These are phyloP conservation scores for Hemibagrus guttatus DNA, from an alignment of 2,797 vertebrate species.

Conservation along the genomic window DNA sequence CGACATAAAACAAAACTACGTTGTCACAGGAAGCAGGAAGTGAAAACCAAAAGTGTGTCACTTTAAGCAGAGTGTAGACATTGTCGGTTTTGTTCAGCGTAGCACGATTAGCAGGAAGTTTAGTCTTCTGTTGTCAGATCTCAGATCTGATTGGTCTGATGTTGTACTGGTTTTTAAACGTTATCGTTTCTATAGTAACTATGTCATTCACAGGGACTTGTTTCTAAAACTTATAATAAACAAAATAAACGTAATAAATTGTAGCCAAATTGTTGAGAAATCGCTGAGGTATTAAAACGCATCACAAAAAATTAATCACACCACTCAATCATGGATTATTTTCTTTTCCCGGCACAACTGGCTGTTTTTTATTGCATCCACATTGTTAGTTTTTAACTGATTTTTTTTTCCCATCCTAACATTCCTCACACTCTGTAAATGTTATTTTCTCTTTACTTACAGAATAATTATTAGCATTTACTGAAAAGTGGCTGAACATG, in stretches of 20 bases:
- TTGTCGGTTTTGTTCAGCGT: not conserved
- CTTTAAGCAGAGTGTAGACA: too few species aligned
- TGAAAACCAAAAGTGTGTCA: constrained; percentile 23
- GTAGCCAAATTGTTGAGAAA: not conserved
- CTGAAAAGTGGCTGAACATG: not conserved
- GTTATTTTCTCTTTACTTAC: not conserved
- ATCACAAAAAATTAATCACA: too few species aligned
- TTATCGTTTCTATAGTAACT: not conserved
- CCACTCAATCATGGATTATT: not conserved
- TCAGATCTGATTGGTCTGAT: not conserved
- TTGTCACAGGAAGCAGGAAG: constrained; percentile 39
- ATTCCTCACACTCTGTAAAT: too few species aligned
- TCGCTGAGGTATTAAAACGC: not conserved
- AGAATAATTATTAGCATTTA: not conserved
- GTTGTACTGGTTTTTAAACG: too few species aligned
- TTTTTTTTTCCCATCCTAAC: not conserved
- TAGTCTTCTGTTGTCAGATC: not conserved
- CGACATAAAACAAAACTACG: not conserved
- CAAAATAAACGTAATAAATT: too few species aligned
- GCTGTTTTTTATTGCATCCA: too few species aligned
- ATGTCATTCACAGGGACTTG: not conserved
- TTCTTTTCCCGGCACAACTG: not conserved
- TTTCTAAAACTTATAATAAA: not conserved
- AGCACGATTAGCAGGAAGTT: not conserved
- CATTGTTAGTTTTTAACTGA: too few species aligned